phyloP scores from a whole-genome alignment of 2,113 vertebrate genomes.

The Tor tambroides region DNA sequence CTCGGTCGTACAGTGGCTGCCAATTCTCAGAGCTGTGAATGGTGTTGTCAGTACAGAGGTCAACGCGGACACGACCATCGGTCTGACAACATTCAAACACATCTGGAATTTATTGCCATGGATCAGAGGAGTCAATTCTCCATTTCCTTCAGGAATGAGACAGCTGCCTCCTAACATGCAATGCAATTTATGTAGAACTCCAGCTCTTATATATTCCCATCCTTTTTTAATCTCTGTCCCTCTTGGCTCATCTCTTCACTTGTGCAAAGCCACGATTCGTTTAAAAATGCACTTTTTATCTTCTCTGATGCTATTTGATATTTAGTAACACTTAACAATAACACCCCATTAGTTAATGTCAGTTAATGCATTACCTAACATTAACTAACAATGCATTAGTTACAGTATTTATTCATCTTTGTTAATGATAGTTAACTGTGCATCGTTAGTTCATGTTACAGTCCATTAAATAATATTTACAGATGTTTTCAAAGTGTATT shows the following conservation, averaged over 20 bases:
- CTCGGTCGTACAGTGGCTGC: neutral
- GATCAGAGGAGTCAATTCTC: conserved; percentile 33
- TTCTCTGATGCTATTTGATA: neutral
- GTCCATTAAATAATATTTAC: neutral
- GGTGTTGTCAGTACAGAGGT: conserved; percentile 29
- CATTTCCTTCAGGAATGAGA: conserved; percentile 16
- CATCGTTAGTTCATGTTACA: neutral
- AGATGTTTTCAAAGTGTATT: neutral
- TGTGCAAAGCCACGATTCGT: neutral
- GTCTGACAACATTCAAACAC: conserved; percentile 29
- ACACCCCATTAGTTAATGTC: neutral
- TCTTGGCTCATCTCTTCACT: neutral
- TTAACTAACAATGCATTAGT: neutral
- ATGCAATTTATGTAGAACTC: neutral
- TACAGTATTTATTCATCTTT: neutral
- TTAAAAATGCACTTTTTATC: neutral
- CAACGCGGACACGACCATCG: neutral
- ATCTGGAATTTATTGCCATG: conserved; percentile 39
- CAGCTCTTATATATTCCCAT: neutral
- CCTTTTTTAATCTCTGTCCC: neutral
- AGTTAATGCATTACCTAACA: neutral
- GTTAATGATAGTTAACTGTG: neutral
- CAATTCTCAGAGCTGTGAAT: conserved; percentile 18
- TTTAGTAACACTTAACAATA: neutral
- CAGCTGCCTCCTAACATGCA: conserved; percentile 20